These are phyloP conservation scores for Hypolimnas misippus DNA, from an alignment of 2,888 invertebrate species.

Conservation along the genomic window DNA sequence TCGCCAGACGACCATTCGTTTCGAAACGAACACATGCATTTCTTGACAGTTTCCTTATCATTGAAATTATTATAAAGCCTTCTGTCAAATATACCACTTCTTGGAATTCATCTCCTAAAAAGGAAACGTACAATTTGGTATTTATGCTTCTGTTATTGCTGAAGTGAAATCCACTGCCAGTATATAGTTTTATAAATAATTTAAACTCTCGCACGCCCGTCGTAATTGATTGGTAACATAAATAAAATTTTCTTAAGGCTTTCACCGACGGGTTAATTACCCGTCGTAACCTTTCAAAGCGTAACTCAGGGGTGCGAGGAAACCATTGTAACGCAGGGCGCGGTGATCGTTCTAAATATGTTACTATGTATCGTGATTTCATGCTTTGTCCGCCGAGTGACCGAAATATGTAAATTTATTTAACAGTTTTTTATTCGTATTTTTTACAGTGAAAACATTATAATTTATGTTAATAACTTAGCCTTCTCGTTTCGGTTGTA, in stretches of 20 bases:
- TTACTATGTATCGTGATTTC: constrained; percentile 19
- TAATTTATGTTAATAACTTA: background rate
- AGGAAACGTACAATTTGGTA: too few species aligned
- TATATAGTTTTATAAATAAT: too few species aligned
- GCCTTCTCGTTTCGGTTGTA: too few species aligned
- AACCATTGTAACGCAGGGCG: constrained; percentile 31
- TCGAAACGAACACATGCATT: too few species aligned
- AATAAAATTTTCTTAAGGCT: constrained; percentile 22
- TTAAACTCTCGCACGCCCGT: background rate
- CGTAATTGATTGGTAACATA: constrained; percentile 6
- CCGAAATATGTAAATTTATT: background rate
- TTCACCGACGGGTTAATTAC: constrained; percentile 35
- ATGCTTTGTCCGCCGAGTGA: constrained; percentile 12
- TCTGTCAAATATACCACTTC: too few species aligned
- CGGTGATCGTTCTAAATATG: constrained; percentile 21
- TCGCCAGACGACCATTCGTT: too few species aligned
- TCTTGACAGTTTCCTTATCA: too few species aligned
- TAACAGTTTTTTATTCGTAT: background rate
- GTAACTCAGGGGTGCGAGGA: constrained; percentile 30
- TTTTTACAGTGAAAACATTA: background rate
- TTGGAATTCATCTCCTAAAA: too few species aligned
- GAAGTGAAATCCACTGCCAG: too few species aligned
- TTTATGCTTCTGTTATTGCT: too few species aligned
- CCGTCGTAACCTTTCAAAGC: constrained; percentile 41
- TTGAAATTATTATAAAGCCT: too few species aligned